Evolutionary conservation across 2,888 invertebrate genomes (phyloP).

Genomic region (Octodonta nipae): DNA sequence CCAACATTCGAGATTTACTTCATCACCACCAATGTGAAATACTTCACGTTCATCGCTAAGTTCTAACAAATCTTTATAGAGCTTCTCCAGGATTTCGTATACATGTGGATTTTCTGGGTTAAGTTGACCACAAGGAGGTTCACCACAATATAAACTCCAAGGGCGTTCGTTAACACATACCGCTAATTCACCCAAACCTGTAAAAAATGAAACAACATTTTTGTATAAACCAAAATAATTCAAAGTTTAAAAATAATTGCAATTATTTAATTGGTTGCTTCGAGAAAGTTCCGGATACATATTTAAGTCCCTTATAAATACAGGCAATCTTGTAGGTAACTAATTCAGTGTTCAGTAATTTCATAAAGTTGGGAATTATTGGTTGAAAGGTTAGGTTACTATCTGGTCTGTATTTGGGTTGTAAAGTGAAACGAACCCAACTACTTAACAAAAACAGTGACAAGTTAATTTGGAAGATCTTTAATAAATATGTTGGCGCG

Average conservation of each 20-base stretch:
- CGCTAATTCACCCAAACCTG: conserved; percentile 55
- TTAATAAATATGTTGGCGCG: too few species aligned
- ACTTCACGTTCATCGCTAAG: conserved; percentile 63
- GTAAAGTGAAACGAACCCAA: too few species aligned
- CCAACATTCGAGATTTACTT: conserved; percentile 74
- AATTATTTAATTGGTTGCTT: too few species aligned
- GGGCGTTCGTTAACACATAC: conserved; percentile 65
- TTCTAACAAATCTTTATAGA: conserved; percentile 64
- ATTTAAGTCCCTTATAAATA: too few species aligned
- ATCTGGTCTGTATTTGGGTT: too few species aligned
- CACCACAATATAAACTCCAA: conserved; percentile 68
- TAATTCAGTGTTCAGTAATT: too few species aligned
- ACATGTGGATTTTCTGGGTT: conserved; percentile 71
- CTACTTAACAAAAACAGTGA: too few species aligned
- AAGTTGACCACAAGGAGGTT: conserved; percentile 76
- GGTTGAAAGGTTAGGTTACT: too few species aligned
- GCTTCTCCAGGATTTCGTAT: conserved; percentile 55
- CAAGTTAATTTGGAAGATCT: too few species aligned
- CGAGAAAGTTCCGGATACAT: too few species aligned
- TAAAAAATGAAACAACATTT: conserved; percentile 5
- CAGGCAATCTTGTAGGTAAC: too few species aligned
- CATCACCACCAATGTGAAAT: conserved; percentile 74
- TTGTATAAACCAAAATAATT: background rate
- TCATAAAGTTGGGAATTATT: too few species aligned
- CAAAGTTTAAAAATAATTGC: background rate